Percentiles rank a stretch among this genome's conserved stretches.
Evolutionary conservation across 2,113 vertebrate species (phyloP).

Genomic region (Xyliphius kryptos): DNA sequence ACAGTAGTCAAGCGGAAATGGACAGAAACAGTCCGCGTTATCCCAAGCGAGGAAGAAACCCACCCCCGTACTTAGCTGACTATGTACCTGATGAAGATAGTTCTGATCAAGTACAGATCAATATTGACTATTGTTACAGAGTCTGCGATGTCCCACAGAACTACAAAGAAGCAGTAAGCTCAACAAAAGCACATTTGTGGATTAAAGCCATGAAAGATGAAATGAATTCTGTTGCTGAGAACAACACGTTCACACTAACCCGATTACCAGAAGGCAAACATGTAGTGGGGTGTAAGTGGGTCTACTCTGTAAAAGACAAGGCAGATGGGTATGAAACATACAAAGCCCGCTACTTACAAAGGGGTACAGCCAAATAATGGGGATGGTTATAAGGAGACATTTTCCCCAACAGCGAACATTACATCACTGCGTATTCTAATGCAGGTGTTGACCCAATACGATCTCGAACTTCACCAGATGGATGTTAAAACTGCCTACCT

Average conservation of each 20-base stretch:
- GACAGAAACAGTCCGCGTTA: too few species aligned
- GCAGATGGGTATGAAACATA: slow-evolving; percentile 7
- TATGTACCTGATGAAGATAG: background rate
- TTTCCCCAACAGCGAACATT: slow-evolving; percentile 25
- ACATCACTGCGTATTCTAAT: slow-evolving; percentile 15
- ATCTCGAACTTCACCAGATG: slow-evolving; percentile 31
- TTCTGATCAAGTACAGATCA: background rate
- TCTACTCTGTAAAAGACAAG: slow-evolving; percentile 16
- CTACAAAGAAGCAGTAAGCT: background rate
- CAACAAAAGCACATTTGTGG: slow-evolving; percentile 3
- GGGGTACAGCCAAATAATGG: slow-evolving; percentile 22
- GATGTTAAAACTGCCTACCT: slow-evolving; percentile 38
- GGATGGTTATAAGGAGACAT: slow-evolving; percentile 20
- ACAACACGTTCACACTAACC: background rate
- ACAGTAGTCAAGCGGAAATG: too few species aligned
- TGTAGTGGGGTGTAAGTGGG: slow-evolving; percentile 4
- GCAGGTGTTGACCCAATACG: slow-evolving; percentile 19
- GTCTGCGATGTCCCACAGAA: background rate
- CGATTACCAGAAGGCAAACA: background rate
- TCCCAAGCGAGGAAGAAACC: too few species aligned
- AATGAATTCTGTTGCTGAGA: background rate
- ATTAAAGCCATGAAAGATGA: slow-evolving; percentile 6
- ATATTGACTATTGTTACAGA: slow-evolving; percentile 8
- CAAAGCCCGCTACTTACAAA: slow-evolving; percentile 23
- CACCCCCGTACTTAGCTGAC: background rate